Evolutionary conservation across 2,888 invertebrate species (phyloP).

Genomic region (Phymatocera aterrima): DNA sequence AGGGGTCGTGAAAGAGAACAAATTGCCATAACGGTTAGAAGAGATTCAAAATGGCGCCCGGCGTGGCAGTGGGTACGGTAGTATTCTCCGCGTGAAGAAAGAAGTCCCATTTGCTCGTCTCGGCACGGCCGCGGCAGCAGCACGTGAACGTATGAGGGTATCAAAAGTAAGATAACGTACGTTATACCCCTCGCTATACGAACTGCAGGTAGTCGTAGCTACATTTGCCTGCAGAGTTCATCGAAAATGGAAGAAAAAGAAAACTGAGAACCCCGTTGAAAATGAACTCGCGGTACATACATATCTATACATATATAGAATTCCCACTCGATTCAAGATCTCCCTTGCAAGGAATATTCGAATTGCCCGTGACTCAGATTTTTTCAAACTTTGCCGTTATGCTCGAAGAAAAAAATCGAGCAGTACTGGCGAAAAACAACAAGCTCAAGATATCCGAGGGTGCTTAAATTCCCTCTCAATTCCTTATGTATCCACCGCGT

Average conservation of each 20-base stretch:
- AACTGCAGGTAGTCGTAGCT: background rate
- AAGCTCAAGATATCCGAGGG: background rate
- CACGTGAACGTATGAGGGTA: conserved; percentile 9
- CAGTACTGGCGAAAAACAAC: background rate
- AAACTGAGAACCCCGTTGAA: background rate
- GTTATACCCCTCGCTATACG: no score
- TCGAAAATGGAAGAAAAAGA: background rate
- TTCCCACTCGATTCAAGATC: background rate
- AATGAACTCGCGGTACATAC: conserved; percentile 1
- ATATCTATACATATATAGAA: no score
- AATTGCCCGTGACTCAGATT: background rate
- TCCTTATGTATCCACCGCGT: background rate
- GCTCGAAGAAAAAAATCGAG: background rate
- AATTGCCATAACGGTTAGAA: conserved; percentile 26
- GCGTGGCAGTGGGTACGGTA: no score
- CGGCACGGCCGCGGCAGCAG: background rate
- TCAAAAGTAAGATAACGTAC: conserved; percentile 5
- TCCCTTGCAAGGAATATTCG: background rate
- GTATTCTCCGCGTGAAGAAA: conserved; percentile 8
- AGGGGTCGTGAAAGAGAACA: conserved; percentile 12
- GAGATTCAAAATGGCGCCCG: conserved; percentile 22
- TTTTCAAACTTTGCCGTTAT: conserved; percentile 21
- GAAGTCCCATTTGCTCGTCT: conserved; percentile 34
- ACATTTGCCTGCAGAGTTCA: background rate
- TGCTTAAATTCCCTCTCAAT: background rate